These are phyloP conservation scores for Lichenostomus cassidix DNA, from an alignment of 2,113 vertebrate species.

Conservation along the genomic window DNA sequence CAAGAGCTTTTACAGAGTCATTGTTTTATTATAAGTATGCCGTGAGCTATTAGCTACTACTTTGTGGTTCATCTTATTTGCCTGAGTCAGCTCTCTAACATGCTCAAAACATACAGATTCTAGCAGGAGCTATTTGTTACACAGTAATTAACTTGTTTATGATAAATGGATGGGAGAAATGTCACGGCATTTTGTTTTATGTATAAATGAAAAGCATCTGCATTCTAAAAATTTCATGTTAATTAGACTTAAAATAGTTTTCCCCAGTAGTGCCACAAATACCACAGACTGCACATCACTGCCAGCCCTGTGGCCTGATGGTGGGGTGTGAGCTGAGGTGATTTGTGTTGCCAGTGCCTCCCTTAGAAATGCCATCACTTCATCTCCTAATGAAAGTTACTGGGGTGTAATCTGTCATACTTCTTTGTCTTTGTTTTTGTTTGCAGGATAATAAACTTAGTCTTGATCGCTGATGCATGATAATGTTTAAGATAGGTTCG, in stretches of 20 bases:
- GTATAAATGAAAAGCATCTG: slow-evolving; percentile 76
- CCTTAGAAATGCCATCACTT: background rate
- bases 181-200: slow-evolving; percentile 78
- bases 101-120: slow-evolving; percentile 54
- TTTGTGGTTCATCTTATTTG: slow-evolving; percentile 53
- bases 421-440: background rate
- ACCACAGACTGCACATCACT: background rate
- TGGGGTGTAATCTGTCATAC: background rate
- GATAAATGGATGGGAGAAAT: slow-evolving; percentile 79
- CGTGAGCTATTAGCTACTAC: slow-evolving; percentile 47
- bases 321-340: background rate
- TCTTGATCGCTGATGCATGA: background rate
- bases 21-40: slow-evolving; percentile 46
- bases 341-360: background rate
- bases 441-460: background rate
- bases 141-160: slow-evolving; percentile 81
- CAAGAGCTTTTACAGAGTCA: slow-evolving; percentile 52
- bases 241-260: slow-evolving; percentile 76
- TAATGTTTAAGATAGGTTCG: background rate
- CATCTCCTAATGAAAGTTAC: background rate
- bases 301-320: fast-evolving
- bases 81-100: slow-evolving; percentile 66
- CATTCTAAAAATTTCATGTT: slow-evolving; percentile 71
- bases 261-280: slow-evolving; percentile 55
- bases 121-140: slow-evolving; percentile 74